Conservation (phyloP, 2,113 vertebrate species). For the Centropristis striata region DNA sequence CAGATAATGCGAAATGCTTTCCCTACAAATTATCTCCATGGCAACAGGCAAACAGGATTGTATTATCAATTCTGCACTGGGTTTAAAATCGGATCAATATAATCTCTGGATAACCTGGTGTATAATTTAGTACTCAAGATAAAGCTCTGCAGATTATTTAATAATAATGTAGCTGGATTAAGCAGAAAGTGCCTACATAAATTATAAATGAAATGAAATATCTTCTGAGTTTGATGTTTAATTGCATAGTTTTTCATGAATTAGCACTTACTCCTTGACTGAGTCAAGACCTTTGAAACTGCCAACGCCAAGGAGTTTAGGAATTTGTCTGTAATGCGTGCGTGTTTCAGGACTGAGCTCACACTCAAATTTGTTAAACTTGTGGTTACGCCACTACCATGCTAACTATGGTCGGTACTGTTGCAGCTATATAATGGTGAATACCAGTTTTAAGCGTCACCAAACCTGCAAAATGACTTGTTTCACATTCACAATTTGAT, state of each 20-base stretch:
- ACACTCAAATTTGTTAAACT: too few species aligned
- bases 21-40: conserved; percentile 31
- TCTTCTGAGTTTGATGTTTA: too few species aligned
- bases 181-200: background rate
- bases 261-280: background rate
- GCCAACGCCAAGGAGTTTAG: too few species aligned
- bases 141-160: background rate
- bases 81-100: conserved; percentile 13
- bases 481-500: too few species aligned
- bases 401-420: too few species aligned
- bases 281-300: too few species aligned
- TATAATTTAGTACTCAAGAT: conserved; percentile 11
- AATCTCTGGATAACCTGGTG: background rate
- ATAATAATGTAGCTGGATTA: background rate
- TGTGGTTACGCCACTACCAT: too few species aligned
- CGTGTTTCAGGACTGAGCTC: too few species aligned
- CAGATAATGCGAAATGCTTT: conserved; percentile 27
- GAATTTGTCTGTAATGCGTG: too few species aligned
- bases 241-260: background rate
- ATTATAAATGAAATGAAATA: background rate
- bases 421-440: too few species aligned
- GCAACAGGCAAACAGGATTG: conserved; percentile 45
- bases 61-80: background rate
- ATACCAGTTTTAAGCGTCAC: too few species aligned
- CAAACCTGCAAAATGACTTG: too few species aligned